phyloP scores from a whole-genome alignment of 1,140 invertebrate species.

The Drosophila fuyamai region DNA sequence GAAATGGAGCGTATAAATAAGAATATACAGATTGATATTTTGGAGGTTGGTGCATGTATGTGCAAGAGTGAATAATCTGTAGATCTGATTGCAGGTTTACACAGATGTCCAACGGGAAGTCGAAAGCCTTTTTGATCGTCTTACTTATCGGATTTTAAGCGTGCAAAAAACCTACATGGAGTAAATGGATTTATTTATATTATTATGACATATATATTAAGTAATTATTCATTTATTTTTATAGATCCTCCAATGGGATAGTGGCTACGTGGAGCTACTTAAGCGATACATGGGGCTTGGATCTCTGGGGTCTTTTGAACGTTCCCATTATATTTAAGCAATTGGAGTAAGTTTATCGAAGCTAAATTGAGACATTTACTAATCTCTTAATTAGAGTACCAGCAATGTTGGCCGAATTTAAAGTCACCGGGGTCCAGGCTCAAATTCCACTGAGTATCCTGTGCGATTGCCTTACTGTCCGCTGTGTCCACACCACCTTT shows the following conservation, averaged over 20 bases:
- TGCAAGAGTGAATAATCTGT: neutral
- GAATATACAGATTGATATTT: slow-evolving; percentile 22
- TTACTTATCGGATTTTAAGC: slow-evolving; percentile 65
- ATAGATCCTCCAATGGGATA: slow-evolving; percentile 53
- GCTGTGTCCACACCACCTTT: slow-evolving; percentile 62
- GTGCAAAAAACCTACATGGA: slow-evolving; percentile 63
- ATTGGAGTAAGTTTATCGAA: slow-evolving; percentile 50
- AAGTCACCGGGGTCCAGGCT: slow-evolving; percentile 7
- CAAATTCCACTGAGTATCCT: slow-evolving; percentile 58
- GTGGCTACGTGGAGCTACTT: slow-evolving; percentile 48
- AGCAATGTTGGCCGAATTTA: slow-evolving; percentile 44
- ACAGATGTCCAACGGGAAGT: slow-evolving; percentile 48
- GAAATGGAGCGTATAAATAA: slow-evolving; percentile 32
- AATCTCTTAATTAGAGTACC: slow-evolving; percentile 25
- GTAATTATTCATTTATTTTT: neutral
- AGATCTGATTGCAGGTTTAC: slow-evolving; percentile 25
- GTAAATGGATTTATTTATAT: slow-evolving; percentile 27
- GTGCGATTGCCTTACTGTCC: slow-evolving; percentile 59
- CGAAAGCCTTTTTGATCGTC: slow-evolving; percentile 53
- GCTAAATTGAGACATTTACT: neutral
- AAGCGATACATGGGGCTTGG: slow-evolving; percentile 50
- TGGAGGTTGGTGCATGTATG: slow-evolving; percentile 25
- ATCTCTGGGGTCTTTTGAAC: slow-evolving; percentile 68
- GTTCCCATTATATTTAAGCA: slow-evolving; percentile 61
- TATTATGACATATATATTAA: too few species aligned